A percentile compares a stretch with the other conserved stretches of the same genome.
Conservation (phyloP, 2,797 vertebrate genomes). For the Mycteria americana region DNA sequence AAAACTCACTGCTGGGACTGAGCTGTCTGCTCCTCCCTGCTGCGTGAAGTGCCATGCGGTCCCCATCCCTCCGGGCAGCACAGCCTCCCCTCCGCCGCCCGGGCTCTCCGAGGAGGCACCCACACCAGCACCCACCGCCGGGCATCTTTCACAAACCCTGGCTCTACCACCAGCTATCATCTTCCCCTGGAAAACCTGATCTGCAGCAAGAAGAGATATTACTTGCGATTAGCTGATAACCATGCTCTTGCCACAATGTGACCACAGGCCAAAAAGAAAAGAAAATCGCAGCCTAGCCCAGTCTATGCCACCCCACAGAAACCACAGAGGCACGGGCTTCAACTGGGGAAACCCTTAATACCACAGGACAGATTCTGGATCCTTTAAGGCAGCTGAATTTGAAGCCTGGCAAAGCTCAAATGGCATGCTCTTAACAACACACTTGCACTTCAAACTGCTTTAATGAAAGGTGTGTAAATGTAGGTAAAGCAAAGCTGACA, state of each 20-base stretch:
- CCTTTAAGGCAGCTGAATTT: background rate
- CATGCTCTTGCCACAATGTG: background rate
- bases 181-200: background rate
- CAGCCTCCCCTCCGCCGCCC: too few species aligned
- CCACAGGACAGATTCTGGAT: background rate
- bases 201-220: background rate
- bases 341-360: background rate
- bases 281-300: background rate
- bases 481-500: background rate
- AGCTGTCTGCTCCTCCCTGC: background rate
- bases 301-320: background rate
- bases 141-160: background rate
- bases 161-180: background rate
- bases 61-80: background rate
- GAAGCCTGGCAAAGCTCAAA: background rate
- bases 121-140: background rate
- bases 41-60: fast-evolving
- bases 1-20: background rate
- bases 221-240: background rate
- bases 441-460: background rate
- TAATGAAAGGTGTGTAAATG: background rate
- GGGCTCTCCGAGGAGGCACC: background rate
- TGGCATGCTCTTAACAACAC: background rate
- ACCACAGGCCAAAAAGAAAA: background rate
- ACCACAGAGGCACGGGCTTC: background rate